Evolutionary conservation across 2,888 invertebrate genomes (phyloP), one percentile per base, ranked within the genome.

Genomic region (Hofmannophila pseudospretella): DNA sequence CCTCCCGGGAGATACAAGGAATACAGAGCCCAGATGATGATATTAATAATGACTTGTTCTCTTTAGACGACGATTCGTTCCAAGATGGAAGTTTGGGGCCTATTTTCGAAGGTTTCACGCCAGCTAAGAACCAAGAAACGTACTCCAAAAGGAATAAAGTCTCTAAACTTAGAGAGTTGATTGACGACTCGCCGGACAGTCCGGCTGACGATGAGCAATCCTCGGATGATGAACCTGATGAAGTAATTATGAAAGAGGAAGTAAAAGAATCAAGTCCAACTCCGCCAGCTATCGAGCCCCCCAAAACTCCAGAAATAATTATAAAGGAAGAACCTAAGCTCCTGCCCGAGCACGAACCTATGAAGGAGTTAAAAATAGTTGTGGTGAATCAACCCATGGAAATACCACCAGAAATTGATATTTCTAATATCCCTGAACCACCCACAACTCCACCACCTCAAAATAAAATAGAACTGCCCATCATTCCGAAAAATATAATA

Each of bases 1-100:
- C 54, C 3, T 75, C 82, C 1, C 89, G 91, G 20, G 91, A 90
- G 39, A 79, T 82, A n/a, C 79, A 89, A 8, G 90, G 89, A 44
- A 76, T 87, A 34, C 86, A 90, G 44, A 91, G 90, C 7, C 91
- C 92, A 32, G 89, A 89, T 27, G 92, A 90, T 23, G 88, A 91
- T 45, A 88, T 89, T 1, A 90, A 90, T 54, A 90, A 90, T 47
- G 88, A 85, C 13, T 56, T 89, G 0, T 91, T 91, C 56, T 88
- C 89, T 1, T 75, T 89, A 39, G 89, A 89, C 30, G 89, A 90
- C 41, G 90, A 91, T 47, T 82, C 90, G 0, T 89, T 91, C 51
- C 87, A 90, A 5, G 88, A 89, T 16, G 72, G 86, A 26, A 78
- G 82, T 31, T 88, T 81, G 2, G 84, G 81, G 0, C 81, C 88